phyloP scores from a whole-genome alignment of 1,140 invertebrate species.

The Eumaeus atala region DNA sequence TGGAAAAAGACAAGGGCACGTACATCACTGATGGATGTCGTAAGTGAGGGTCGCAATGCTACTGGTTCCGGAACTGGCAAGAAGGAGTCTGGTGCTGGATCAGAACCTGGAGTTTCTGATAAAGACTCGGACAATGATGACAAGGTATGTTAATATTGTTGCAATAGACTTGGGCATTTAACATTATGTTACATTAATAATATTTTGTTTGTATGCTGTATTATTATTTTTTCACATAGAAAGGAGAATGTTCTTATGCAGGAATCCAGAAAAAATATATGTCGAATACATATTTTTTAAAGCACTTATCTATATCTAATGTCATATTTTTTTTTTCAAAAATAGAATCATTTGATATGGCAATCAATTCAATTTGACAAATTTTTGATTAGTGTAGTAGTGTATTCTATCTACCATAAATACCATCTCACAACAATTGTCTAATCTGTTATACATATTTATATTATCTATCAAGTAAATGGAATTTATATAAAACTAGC shows the following conservation, averaged over 20 bases:
- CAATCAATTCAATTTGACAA: too few relatives aligned
- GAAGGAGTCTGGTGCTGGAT: constrained; percentile 79
- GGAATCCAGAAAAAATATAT: not conserved
- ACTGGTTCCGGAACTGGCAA: constrained; percentile 69
- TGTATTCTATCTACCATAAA: too few relatives aligned
- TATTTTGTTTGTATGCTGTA: constrained; percentile 30
- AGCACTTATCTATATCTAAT: too few relatives aligned
- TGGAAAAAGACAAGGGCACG: constrained; percentile 97
- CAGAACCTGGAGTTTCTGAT: constrained; percentile 87
- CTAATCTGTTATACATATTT: too few relatives aligned
- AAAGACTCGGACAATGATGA: constrained; percentile 92
- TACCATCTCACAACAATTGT: too few relatives aligned
- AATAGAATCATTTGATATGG: too few relatives aligned
- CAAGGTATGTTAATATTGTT: constrained; percentile 79
- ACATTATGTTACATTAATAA: constrained; percentile 25
- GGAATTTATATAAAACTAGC: too few relatives aligned
- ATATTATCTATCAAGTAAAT: too few relatives aligned
- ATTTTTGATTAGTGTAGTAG: too few relatives aligned
- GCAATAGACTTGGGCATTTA: constrained; percentile 17
- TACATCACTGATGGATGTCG: constrained; percentile 92
- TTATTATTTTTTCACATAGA: constrained; percentile 1
- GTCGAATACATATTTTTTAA: too few relatives aligned
- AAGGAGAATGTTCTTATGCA: not conserved
- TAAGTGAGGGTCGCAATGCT: constrained; percentile 76
- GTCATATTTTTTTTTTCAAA: too few relatives aligned